Percentiles rank a stretch among this genome's conserved stretches.
Conservation (phyloP, 2,888 invertebrate species). For the Bimastos eiseni region DNA sequence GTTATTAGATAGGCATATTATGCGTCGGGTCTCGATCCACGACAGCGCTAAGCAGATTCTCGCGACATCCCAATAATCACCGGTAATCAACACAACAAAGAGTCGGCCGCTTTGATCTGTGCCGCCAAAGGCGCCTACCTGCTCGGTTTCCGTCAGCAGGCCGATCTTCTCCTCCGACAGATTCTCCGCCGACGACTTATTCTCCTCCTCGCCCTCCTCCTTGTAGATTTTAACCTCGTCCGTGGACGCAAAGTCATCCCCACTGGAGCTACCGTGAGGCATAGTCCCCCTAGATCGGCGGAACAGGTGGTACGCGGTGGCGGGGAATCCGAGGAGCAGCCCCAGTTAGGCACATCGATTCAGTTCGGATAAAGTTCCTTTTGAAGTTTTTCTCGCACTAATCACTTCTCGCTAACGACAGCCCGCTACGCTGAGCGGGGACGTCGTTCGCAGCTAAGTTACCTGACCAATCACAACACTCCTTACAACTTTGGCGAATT, state of each 20-base stretch:
- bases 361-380: slow-evolving; percentile 13
- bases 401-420: slow-evolving; percentile 13
- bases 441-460: not conserved
- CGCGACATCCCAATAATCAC: slow-evolving; percentile 17
- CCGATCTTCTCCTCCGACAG: slow-evolving; percentile 94
- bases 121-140: slow-evolving; percentile 61
- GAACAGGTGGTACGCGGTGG: slow-evolving; percentile 8
- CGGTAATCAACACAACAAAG: not conserved
- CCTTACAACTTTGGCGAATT: not conserved
- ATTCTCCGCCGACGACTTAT: slow-evolving; percentile 76
- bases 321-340: not conserved
- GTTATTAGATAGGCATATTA: slow-evolving; percentile 6
- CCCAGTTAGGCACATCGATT: not conserved
- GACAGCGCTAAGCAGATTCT: slow-evolving; percentile 18
- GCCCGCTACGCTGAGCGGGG: not conserved
- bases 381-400: slow-evolving; percentile 13
- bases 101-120: slow-evolving; percentile 7
- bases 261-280: slow-evolving; percentile 16
- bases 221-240: slow-evolving; percentile 38
- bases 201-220: slow-evolving; percentile 84
- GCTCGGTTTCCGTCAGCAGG: slow-evolving; percentile 94
- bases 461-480: not conserved
- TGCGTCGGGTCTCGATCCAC: not conserved
- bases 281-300: not conserved
- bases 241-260: slow-evolving; percentile 36